These are phyloP conservation scores for Platycheirus albimanus DNA, from an alignment of 2,888 invertebrate genomes.

Conservation along the genomic window DNA sequence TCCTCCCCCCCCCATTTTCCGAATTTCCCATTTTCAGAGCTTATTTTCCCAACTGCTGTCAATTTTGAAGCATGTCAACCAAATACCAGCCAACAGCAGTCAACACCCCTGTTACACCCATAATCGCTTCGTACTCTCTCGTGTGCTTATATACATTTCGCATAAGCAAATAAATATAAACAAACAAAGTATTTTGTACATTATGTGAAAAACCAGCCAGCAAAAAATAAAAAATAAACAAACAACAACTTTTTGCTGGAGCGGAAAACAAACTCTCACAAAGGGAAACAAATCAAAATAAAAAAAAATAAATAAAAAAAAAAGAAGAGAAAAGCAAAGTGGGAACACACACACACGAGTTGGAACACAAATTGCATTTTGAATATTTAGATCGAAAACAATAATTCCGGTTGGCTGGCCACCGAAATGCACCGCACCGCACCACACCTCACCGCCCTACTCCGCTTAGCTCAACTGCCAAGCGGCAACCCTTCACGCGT, in stretches of 20 bases:
- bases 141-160: slow-evolving; percentile 38
- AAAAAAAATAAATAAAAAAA: slow-evolving; percentile 18
- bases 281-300: slow-evolving; percentile 21
- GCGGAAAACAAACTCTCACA: slow-evolving; percentile 19
- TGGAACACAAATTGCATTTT: slow-evolving; percentile 54
- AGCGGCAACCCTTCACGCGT: slow-evolving; percentile 41
- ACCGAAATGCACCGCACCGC: background rate
- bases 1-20: slow-evolving; percentile 11
- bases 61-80: slow-evolving; percentile 37
- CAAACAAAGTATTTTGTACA: slow-evolving; percentile 42
- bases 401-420: slow-evolving; percentile 63
- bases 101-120: slow-evolving; percentile 26
- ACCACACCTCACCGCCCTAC: background rate
- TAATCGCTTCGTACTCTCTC: slow-evolving; percentile 20
- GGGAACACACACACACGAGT: slow-evolving; percentile 21
- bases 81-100: no score
- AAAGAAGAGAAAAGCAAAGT: slow-evolving; percentile 30
- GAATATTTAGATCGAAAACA: slow-evolving; percentile 64
- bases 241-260: slow-evolving; percentile 37
- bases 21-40: no score
- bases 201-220: slow-evolving; percentile 20
- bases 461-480: no score
- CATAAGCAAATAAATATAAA: slow-evolving; percentile 44
- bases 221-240: slow-evolving; percentile 15
- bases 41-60: slow-evolving; percentile 11